These are phyloP conservation scores for Pteronotus mesoamericanus DNA, from an alignment of 2,797 vertebrate genomes.

Conservation along the genomic window DNA sequence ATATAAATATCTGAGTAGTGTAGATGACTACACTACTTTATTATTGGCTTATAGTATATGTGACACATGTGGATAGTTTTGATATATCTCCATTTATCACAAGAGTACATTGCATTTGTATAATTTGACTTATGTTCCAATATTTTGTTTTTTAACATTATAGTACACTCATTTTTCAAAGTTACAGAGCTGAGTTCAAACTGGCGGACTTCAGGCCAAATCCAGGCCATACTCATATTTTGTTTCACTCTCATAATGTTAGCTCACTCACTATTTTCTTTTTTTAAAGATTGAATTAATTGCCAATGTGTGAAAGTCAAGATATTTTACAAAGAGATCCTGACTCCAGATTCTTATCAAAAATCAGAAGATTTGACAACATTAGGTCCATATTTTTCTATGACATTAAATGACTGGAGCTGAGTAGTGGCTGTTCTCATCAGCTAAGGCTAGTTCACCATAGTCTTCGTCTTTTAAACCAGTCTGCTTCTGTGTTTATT, in stretches of 20 bases:
- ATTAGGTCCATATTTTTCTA: not conserved
- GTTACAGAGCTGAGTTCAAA: slow-evolving; percentile 24
- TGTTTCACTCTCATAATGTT: not conserved
- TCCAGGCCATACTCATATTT: not conserved
- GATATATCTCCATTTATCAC: not conserved
- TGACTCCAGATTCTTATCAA: not conserved
- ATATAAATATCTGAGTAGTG: not conserved
- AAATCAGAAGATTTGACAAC: not conserved
- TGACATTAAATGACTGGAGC: not conserved
- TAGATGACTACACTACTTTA: not conserved
- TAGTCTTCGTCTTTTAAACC: not conserved
- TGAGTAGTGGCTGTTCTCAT: not conserved
- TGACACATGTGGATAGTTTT: not conserved
- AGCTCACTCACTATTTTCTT: not conserved
- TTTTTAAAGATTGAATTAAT: not conserved
- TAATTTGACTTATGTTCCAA: slow-evolving; percentile 21
- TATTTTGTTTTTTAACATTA: not conserved
- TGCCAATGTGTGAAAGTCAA: not conserved
- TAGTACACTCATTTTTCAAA: slow-evolving; percentile 8
- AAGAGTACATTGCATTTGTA: not conserved
- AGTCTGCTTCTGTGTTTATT: not conserved
- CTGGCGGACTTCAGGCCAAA: not conserved
- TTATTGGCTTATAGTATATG: not conserved
- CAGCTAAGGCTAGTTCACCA: not conserved
- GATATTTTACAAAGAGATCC: slow-evolving; percentile 18